Evolutionary conservation across 2,888 invertebrate species (phyloP).

Genomic region (Xestia xanthographa): DNA sequence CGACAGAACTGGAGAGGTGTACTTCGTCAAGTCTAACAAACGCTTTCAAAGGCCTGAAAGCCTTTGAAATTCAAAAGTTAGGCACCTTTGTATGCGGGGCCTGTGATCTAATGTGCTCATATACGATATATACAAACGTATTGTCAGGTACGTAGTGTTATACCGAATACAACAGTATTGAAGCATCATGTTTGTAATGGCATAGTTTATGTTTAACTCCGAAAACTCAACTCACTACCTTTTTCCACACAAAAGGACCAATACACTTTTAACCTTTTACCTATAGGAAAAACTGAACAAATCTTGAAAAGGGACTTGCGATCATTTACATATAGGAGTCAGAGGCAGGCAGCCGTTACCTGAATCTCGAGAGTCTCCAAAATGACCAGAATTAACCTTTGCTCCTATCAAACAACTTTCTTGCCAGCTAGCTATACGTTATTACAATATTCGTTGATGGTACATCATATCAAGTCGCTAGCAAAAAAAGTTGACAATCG

Average conservation of each 20-base stretch:
- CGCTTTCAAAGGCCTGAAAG: constrained; percentile 26
- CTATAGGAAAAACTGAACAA: not conserved
- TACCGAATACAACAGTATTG: not conserved
- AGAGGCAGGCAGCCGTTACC: too few species aligned
- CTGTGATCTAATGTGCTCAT: constrained; percentile 12
- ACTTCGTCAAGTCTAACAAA: constrained; percentile 20
- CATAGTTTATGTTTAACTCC: not conserved
- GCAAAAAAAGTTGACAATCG: not conserved
- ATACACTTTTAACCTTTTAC: too few species aligned
- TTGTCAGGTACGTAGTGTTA: not conserved
- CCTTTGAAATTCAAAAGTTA: constrained; percentile 53
- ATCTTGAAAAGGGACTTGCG: not conserved
- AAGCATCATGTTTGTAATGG: not conserved
- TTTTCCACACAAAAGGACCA: not conserved
- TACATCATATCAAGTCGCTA: not conserved
- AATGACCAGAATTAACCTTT: not conserved
- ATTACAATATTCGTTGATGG: not conserved
- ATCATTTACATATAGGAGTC: too few species aligned
- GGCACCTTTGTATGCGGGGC: constrained; percentile 31
- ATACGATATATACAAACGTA: not conserved
- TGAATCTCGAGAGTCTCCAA: not conserved
- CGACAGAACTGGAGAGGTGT: constrained; percentile 22
- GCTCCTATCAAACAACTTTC: not conserved
- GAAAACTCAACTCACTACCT: not conserved
- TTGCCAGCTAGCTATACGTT: too few species aligned